These are phyloP conservation scores for Oreotragus oreotragus DNA, from an alignment of 2,113 vertebrate genomes.

Conservation along the genomic window DNA sequence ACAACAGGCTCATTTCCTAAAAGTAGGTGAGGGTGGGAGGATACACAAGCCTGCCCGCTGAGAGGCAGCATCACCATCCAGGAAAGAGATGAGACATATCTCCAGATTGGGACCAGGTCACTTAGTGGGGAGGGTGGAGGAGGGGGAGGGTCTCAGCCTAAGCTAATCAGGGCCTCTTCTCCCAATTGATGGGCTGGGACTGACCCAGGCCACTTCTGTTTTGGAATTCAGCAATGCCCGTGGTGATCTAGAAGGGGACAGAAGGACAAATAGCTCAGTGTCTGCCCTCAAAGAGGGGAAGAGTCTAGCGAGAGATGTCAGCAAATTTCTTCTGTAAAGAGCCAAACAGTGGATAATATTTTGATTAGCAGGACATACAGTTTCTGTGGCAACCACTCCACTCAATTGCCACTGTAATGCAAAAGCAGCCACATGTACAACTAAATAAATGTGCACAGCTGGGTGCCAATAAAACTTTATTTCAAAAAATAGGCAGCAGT, in stretches of 20 bases:
- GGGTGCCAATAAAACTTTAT: conserved; percentile 7
- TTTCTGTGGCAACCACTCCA: not conserved
- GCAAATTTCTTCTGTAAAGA: not conserved
- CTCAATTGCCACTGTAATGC: not conserved
- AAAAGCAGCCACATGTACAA: not conserved
- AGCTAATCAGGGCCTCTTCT: not conserved
- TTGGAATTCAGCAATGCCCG: not conserved
- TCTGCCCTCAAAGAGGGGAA: not conserved
- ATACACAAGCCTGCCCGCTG: not conserved
- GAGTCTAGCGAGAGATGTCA: not conserved
- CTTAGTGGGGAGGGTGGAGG: no score
- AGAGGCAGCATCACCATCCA: not conserved
- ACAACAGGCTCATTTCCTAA: not conserved
- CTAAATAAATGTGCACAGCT: not conserved
- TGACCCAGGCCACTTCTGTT: not conserved
- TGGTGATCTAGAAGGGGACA: not conserved
- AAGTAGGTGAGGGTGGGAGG: not conserved
- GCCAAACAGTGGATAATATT: not conserved
- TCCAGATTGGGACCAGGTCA: not conserved
- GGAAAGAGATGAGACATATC: not conserved
- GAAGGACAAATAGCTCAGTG: not conserved
- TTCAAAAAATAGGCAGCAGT: not conserved
- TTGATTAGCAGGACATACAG: not conserved
- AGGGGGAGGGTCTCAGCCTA: not conserved
- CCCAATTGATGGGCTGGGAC: not conserved